phyloP scores from a whole-genome alignment of 2,113 vertebrate genomes.

The Protomyctophum bolini region DNA sequence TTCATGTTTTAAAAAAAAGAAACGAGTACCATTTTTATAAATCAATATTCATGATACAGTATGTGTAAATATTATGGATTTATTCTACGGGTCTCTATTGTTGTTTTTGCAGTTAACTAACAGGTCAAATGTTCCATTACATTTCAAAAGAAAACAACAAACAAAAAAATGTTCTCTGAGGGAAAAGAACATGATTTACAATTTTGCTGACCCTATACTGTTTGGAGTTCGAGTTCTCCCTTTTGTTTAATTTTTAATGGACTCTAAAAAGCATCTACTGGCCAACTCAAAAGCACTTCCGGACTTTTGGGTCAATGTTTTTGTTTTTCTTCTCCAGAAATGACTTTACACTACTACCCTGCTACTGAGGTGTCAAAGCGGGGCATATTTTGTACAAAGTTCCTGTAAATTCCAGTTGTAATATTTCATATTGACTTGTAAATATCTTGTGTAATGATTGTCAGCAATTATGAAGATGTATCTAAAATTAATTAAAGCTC shows the following conservation, averaged over 20 bases:
- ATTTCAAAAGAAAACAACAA: slow-evolving; percentile 49
- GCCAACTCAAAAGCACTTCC: slow-evolving; percentile 76
- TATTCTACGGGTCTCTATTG: slow-evolving; percentile 81
- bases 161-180: slow-evolving; percentile 54
- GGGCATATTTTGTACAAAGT: slow-evolving; percentile 89
- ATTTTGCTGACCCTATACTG: slow-evolving; percentile 75
- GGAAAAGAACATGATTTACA: slow-evolving; percentile 67
- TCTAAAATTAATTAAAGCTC: slow-evolving; percentile 91
- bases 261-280: slow-evolving; percentile 74
- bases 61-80: slow-evolving; percentile 81
- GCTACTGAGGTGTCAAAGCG: slow-evolving; percentile 93
- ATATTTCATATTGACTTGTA: slow-evolving; percentile 94
- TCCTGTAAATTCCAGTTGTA: slow-evolving; percentile 89
- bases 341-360: slow-evolving; percentile 81
- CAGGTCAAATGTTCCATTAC: slow-evolving; percentile 70
- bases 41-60: slow-evolving; percentile 74
- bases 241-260: slow-evolving; percentile 74
- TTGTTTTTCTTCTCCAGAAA: slow-evolving; percentile 65
- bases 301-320: slow-evolving; percentile 73
- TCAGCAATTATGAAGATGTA: slow-evolving; percentile 95
- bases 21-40: slow-evolving; percentile 77
- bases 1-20: slow-evolving; percentile 79
- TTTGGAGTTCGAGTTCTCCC: slow-evolving; percentile 64
- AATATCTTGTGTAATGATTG: slow-evolving; percentile 97
- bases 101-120: slow-evolving; percentile 82